phyloP scores from a whole-genome alignment of 2,797 vertebrate species.

The Lepilemur ruficaudatus region DNA sequence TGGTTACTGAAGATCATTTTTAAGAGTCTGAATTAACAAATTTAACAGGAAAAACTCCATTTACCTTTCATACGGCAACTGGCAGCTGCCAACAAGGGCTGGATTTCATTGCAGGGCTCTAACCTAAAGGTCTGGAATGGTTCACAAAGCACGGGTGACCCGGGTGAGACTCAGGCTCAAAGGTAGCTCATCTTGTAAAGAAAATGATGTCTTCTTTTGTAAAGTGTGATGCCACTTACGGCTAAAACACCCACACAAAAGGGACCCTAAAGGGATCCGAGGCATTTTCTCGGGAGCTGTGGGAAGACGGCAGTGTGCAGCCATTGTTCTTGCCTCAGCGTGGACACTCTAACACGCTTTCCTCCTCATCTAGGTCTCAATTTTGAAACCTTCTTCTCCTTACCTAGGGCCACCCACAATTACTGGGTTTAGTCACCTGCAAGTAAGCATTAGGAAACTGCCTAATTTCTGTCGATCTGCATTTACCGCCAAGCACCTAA shows the following conservation, averaged over 20 bases:
- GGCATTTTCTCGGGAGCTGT: background rate
- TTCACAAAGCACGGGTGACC: background rate
- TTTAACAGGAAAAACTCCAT: background rate
- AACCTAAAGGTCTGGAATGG: background rate
- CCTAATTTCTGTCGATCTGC: too few relatives aligned
- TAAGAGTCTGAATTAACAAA: background rate
- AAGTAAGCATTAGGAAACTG: background rate
- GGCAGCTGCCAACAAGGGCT: background rate
- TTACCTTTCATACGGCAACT: too few relatives aligned
- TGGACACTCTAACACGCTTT: fast-evolving
- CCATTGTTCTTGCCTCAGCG: fast-evolving
- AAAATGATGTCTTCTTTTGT: background rate
- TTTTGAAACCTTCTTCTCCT: background rate
- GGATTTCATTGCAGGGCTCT: background rate
- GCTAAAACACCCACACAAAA: background rate
- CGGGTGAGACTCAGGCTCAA: background rate
- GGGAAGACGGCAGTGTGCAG: fast-evolving
- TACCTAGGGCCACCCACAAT: too few relatives aligned
- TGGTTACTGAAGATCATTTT: background rate
- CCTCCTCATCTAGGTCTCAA: background rate
- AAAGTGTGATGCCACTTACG: background rate
- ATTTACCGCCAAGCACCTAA: background rate
- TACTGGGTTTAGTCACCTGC: background rate
- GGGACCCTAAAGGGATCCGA: too few relatives aligned
- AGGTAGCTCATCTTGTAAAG: background rate